phyloP scores from a whole-genome alignment of 2,797 vertebrate species.

The Diplodus sargus region DNA sequence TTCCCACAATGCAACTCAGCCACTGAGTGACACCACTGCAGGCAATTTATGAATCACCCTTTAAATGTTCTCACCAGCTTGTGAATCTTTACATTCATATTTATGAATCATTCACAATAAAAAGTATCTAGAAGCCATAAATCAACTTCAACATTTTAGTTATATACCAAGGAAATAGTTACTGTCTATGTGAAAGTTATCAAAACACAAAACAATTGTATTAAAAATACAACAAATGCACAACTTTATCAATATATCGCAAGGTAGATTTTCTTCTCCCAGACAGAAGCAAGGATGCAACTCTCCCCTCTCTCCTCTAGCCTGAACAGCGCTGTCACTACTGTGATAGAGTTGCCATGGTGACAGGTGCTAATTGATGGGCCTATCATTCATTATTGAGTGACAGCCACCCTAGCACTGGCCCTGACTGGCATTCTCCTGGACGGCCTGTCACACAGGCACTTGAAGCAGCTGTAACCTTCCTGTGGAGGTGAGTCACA shows the following conservation, averaged over 20 bases:
- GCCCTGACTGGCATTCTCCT: conserved; percentile 75
- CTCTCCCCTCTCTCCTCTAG: conserved; percentile 27
- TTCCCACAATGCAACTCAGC: no score
- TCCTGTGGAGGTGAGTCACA: conserved; percentile 68
- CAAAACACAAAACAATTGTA: conserved; percentile 56
- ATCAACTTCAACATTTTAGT: background rate
- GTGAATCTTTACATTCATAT: no score
- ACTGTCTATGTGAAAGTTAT: no score
- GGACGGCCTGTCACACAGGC: conserved; percentile 73
- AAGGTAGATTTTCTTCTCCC: conserved; percentile 21
- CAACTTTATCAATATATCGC: conserved; percentile 24
- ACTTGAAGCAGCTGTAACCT: conserved; percentile 72
- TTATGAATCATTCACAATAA: background rate
- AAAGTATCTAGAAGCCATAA: background rate
- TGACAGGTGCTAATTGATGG: conserved; percentile 83
- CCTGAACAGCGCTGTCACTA: conserved; percentile 62
- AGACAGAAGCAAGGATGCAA: conserved; percentile 38
- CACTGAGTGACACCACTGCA: no score
- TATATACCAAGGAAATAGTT: no score
- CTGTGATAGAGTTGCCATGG: conserved; percentile 78
- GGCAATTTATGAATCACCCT: no score
- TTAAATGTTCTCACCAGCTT: background rate
- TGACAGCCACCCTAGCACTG: conserved; percentile 73
- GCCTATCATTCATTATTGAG: conserved; percentile 80
- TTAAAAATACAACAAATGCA: conserved; percentile 5